A percentile compares a stretch with the other conserved stretches of the same genome.
These are phyloP conservation scores for Sandelia bainsii DNA, from an alignment of 2,797 vertebrate genomes.

Conservation along the genomic window DNA sequence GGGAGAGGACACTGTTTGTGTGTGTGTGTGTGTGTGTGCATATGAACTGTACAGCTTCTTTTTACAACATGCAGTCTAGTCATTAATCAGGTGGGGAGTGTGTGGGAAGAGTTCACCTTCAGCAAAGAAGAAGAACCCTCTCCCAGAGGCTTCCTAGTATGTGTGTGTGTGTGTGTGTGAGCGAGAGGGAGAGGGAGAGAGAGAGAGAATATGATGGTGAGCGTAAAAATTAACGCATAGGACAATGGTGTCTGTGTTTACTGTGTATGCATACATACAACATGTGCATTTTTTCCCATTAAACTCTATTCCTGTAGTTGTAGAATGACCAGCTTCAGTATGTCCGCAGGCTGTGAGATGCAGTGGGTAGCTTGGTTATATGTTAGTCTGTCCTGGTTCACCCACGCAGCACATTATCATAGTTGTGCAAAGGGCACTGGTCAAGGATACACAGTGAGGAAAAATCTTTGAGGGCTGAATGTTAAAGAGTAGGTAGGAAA, in stretches of 20 bases:
- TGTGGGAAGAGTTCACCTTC: slow-evolving; percentile 82
- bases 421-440: slow-evolving; percentile 54
- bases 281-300: slow-evolving; percentile 15
- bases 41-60: not conserved
- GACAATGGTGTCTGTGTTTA: slow-evolving; percentile 6
- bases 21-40: slow-evolving; percentile 18
- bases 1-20: slow-evolving; percentile 19
- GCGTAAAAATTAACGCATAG: not conserved
- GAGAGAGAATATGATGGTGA: slow-evolving; percentile 9
- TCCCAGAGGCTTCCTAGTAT: slow-evolving; percentile 52
- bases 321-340: slow-evolving; percentile 28
- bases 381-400: slow-evolving; percentile 52
- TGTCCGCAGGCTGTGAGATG: slow-evolving; percentile 61
- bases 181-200: not conserved
- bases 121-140: slow-evolving; percentile 74
- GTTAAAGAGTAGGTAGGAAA: not conserved
- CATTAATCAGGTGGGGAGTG: slow-evolving; percentile 79
- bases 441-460: slow-evolving; percentile 52
- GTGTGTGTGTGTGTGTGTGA: slow-evolving; percentile 33
- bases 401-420: slow-evolving; percentile 67
- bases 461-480: slow-evolving; percentile 29
- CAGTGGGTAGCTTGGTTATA: slow-evolving; percentile 56
- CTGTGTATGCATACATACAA: not conserved
- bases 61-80: slow-evolving; percentile 76
- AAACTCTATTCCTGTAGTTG: slow-evolving; percentile 3